A percentile compares a stretch with the other conserved stretches of the same genome.
Evolutionary conservation across 2,797 vertebrate species (phyloP).

Genomic region (Premnoplex brunnescens): DNA sequence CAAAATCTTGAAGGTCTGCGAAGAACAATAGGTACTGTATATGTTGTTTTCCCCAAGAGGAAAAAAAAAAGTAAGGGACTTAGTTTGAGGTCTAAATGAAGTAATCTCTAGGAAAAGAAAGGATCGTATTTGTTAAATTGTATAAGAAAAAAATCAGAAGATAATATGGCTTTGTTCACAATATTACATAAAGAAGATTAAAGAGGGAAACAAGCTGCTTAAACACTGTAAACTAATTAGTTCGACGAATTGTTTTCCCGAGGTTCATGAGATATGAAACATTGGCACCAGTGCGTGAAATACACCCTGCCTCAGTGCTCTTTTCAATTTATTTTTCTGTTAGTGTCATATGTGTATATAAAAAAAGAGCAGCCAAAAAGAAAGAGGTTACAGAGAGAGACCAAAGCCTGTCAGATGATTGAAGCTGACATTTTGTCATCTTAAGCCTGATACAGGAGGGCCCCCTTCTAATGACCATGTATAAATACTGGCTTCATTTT

Average conservation of each 20-base stretch:
- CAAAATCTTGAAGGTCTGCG: constrained; percentile 31
- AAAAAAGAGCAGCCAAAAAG: constrained; percentile 69
- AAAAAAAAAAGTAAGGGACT: not conserved
- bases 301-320: constrained; percentile 81
- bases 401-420: constrained; percentile 63
- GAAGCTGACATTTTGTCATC: constrained; percentile 75
- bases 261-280: constrained; percentile 82
- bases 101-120: constrained; percentile 62
- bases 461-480: constrained; percentile 35
- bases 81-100: constrained; percentile 77
- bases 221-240: constrained; percentile 87
- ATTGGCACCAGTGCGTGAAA: constrained; percentile 80
- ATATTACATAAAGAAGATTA: constrained; percentile 83
- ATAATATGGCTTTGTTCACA: constrained; percentile 80
- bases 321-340: constrained; percentile 86
- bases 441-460: not conserved
- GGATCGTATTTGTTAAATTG: constrained; percentile 78
- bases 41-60: not conserved
- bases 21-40: constrained; percentile 50
- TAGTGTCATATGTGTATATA: constrained; percentile 72
- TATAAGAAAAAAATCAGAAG: constrained; percentile 73
- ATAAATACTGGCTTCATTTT: constrained; percentile 69
- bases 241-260: constrained; percentile 80
- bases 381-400: constrained; percentile 67
- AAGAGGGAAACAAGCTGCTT: constrained; percentile 82